Evolutionary conservation across 2,113 vertebrate genomes (phyloP).

Genomic region (Phoxinus phoxinus): DNA sequence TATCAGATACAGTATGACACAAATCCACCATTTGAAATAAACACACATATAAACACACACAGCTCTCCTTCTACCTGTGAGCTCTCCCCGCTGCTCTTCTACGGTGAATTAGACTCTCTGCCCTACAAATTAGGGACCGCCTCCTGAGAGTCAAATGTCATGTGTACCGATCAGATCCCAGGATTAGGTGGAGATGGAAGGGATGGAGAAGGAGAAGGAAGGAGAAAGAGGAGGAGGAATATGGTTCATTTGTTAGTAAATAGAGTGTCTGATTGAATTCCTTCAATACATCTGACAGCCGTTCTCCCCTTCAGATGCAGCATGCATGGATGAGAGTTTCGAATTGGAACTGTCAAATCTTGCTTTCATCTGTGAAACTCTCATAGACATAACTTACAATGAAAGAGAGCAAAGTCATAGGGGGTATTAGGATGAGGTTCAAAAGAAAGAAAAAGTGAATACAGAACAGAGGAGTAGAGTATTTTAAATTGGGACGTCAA

Average conservation of each 20-base stretch:
- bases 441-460: conserved; percentile 5
- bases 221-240: conserved; percentile 55
- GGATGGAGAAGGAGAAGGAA: conserved; percentile 63
- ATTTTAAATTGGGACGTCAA: neutral
- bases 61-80: conserved; percentile 81
- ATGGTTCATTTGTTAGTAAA: conserved; percentile 67
- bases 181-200: conserved; percentile 64
- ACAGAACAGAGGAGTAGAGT: conserved; percentile 40
- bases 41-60: neutral
- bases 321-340: neutral
- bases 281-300: neutral
- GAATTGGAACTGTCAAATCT: neutral
- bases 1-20: neutral
- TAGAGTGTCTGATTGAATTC: neutral
- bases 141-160: conserved; percentile 79
- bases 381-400: neutral
- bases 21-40: neutral
- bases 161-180: conserved; percentile 71
- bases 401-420: neutral
- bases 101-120: conserved; percentile 93
- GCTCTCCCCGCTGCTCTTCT: conserved; percentile 86
- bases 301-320: neutral
- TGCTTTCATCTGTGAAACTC: neutral
- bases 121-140: conserved; percentile 90
- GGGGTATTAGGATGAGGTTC: neutral